Base-by-base conservation (phyloP, 1,140 invertebrate genomes). In the Philotrypesis tridentata region DNA sequence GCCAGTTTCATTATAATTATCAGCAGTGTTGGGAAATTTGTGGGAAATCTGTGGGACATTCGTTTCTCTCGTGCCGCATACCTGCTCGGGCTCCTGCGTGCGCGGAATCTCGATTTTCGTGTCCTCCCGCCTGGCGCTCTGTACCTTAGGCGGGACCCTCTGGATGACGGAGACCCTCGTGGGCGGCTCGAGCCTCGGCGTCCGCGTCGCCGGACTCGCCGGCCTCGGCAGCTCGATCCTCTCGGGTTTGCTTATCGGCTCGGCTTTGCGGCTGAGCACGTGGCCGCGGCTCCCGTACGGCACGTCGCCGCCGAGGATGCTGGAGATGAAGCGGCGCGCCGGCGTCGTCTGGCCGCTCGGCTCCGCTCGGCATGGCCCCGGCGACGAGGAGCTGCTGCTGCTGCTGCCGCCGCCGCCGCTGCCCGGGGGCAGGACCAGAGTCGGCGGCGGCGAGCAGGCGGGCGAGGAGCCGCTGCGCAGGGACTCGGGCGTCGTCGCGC, bases 111-210 rank as follows among this genome's bases (percentile, higher is more conserved):
- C 90, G 74, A 90, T 82, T 25, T 89, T 90, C 70, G 89, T 88
- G 63, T 89, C 89, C 70, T 90, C 90, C 23, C 88, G 87, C 43
- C 87, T 88, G 0, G 88, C 67, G 31, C 88, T 87, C 83, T 91
- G 93, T 27, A 92, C 90, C 82, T 94, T 93, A 60, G 94, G 93
- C 25, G 96, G 96, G 27, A 96, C 96, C 87, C 96, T 94, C 87
- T 97, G 96, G 80, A 97, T 97, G 7, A 97, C 96, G 48, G 96
- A 97, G 14, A 95, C 94, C 88, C 94, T 91, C 9, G 92, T 91
- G 1, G 91, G 91, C 61, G 91, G 89, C 76, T 93, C 91, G 7
- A 90, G 87, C 6, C 87, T 84, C 4, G 90, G 87, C 60, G 90
- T 92, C 76, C 90, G 92, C 81, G 90, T 93, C 82, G 90, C 93